phyloP scores from a whole-genome alignment of 92 coral and sea anemone genomes.

The Phymanthus crucifer region DNA sequence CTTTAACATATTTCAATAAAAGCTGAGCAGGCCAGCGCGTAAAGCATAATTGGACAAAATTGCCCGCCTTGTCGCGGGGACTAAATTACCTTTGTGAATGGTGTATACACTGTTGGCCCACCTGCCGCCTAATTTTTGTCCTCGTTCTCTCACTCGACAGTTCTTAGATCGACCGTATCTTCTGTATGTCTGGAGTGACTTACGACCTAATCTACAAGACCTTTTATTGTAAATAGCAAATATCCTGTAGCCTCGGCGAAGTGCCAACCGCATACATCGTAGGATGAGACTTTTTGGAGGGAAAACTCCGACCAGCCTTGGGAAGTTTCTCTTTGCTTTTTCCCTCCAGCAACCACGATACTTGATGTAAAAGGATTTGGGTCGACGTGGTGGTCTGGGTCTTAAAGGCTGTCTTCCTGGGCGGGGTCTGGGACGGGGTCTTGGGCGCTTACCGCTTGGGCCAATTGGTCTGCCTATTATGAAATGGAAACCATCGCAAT shows the following conservation, averaged over 20 bases:
- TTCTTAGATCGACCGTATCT: slow-evolving; percentile 15
- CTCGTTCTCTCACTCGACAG: slow-evolving; percentile 28
- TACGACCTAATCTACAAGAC: slow-evolving; percentile 24
- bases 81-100: slow-evolving; percentile 39
- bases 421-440: slow-evolving; percentile 11
- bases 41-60: no score
- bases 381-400: slow-evolving; percentile 29
- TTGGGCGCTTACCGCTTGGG: slow-evolving; percentile 36
- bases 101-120: slow-evolving; percentile 47
- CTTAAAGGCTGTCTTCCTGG: slow-evolving; percentile 39
- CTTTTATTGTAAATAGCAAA: slow-evolving; percentile 43
- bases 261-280: slow-evolving; percentile 36
- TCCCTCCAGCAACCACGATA: slow-evolving; percentile 22
- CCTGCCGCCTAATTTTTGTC: no score
- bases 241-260: slow-evolving; percentile 22
- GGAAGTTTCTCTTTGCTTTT: slow-evolving; percentile 7
- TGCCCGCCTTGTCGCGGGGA: no score
- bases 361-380: slow-evolving; percentile 14
- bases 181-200: background rate
- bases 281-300: slow-evolving; percentile 15
- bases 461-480: slow-evolving; percentile 16
- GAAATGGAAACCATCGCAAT: background rate
- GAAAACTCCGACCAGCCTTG: slow-evolving; percentile 9
- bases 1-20: no score
- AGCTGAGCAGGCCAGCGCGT: no score